Conservation (phyloP, 30 jellyfish, hydroid and myxozoan genomes). For the Aurelia aurita complex sp. Pacific region DNA sequence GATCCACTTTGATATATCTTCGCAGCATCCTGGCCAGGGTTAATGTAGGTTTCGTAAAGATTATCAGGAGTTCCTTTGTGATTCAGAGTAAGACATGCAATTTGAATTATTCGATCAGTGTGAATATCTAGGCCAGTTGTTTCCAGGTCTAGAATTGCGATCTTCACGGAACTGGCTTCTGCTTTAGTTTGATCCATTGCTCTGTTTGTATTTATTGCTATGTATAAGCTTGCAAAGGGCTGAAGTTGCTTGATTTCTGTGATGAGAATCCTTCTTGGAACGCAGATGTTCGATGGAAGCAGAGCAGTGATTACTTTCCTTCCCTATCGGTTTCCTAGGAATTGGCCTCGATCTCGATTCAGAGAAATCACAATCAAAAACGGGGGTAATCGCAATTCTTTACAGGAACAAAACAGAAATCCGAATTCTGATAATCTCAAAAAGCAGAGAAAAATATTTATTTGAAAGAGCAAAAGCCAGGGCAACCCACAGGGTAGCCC, state of each 20-base stretch:
- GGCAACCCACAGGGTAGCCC: no score
- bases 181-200: not conserved
- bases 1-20: conserved; percentile 1
- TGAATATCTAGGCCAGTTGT: conserved; percentile 49
- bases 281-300: no score
- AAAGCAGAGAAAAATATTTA: no score
- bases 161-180: not conserved
- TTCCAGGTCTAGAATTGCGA: conserved; percentile 56
- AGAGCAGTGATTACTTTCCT: no score
- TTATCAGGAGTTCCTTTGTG: conserved; percentile 1
- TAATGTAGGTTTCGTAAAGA: conserved; percentile 45
- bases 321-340: no score
- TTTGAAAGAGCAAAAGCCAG: no score
- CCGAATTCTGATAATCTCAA: no score
- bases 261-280: no score
- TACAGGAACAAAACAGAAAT: no score
- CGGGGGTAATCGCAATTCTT: no score
- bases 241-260: not conserved
- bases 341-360: no score
- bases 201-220: not conserved
- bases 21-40: conserved; percentile 52
- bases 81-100: conserved; percentile 23
- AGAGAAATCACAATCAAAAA: no score
- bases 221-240: not conserved
- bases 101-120: conserved; percentile 39